Percentiles rank a stretch among this genome's conserved stretches.
These are phyloP conservation scores for Polyergus mexicanus DNA, from an alignment of 1,140 invertebrate species.

Conservation along the genomic window DNA sequence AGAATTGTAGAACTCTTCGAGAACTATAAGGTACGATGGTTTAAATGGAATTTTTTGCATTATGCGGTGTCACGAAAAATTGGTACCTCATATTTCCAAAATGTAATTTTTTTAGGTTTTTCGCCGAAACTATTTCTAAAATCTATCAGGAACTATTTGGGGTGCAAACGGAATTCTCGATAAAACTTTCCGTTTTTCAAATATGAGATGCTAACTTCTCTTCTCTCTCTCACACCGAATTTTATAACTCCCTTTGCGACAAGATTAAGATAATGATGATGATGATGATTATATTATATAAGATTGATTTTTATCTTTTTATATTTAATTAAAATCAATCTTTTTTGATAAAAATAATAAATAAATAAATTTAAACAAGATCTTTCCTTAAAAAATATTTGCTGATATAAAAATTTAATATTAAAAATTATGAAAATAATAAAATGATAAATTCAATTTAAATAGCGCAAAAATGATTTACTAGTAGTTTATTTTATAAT, in stretches of 20 bases:
- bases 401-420: not conserved
- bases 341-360: not conserved
- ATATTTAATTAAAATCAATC: not conserved
- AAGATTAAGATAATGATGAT: slow-evolving; percentile 7
- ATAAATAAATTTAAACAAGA: not conserved
- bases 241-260: not conserved
- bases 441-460: not conserved
- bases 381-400: not conserved
- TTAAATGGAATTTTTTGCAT: too few species aligned
- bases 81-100: too few species aligned
- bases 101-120: too few species aligned
- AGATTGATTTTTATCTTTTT: not conserved
- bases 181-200: too few species aligned
- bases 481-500: not conserved
- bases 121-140: too few species aligned
- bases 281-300: not conserved
- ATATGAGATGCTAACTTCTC: too few species aligned
- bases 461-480: not conserved
- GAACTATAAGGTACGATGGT: too few species aligned
- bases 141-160: too few species aligned
- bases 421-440: not conserved
- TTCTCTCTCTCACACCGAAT: too few species aligned
- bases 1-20: too few species aligned
- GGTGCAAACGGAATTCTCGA: too few species aligned
- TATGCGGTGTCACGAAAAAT: too few species aligned